Evolutionary conservation across 2,888 invertebrate species (phyloP).

Genomic region (Lydus trimaculatus): DNA sequence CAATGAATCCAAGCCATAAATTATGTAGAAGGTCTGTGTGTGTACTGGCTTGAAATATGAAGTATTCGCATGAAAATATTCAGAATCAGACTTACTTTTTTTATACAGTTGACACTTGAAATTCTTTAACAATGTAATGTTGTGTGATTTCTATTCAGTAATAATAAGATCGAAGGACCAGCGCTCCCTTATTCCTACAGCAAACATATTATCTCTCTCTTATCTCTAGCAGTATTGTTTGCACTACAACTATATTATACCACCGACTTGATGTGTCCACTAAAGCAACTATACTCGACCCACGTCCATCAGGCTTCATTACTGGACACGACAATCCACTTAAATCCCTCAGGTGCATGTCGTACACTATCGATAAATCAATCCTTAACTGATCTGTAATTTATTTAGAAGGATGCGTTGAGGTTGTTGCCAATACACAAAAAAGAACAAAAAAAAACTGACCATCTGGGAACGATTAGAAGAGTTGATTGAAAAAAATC

Average conservation of each 20-base stretch:
- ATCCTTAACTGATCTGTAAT: constrained; percentile 47
- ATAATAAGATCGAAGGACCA: neutral
- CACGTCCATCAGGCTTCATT: constrained; percentile 53
- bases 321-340: constrained; percentile 54
- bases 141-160: neutral
- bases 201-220: neutral
- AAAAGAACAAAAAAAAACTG: no score
- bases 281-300: constrained; percentile 42
- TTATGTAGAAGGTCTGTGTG: neutral
- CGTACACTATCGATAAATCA: constrained; percentile 51
- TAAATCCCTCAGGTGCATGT: constrained; percentile 51
- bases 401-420: neutral
- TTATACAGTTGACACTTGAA: neutral
- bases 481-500: neutral
- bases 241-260: neutral
- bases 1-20: neutral
- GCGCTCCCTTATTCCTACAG: neutral
- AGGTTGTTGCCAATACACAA: neutral
- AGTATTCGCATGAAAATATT: constrained; percentile 24
- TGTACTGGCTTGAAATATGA: constrained; percentile 15
- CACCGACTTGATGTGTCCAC: constrained; percentile 19
- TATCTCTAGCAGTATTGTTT: neutral
- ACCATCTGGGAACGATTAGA: neutral
- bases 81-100: constrained; percentile 14
- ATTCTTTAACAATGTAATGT: neutral